phyloP scores from a whole-genome alignment of 2,888 invertebrate genomes.

The Drosophila paracracens region DNA sequence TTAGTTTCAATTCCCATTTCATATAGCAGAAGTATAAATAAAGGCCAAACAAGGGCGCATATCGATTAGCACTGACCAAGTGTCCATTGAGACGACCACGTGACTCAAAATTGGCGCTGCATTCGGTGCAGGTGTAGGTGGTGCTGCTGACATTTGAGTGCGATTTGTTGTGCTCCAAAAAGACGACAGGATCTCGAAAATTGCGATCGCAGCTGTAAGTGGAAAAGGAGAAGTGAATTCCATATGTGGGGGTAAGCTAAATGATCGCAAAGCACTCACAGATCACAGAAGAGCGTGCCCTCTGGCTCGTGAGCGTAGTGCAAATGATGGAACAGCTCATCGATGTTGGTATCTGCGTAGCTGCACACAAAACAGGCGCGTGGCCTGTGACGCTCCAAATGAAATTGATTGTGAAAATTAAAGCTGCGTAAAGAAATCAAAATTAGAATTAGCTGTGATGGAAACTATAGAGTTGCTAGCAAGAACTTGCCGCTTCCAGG shows the following conservation, averaged over 20 bases:
- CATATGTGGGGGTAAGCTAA: too few relatives aligned
- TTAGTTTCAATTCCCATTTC: not conserved
- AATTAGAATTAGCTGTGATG: not conserved
- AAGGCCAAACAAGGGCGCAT: not conserved
- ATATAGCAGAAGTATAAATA: too few relatives aligned
- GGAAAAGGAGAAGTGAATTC: not conserved
- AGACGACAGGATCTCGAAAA: constrained; percentile 62
- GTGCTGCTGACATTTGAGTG: constrained; percentile 60
- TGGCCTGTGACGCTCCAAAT: constrained; percentile 80
- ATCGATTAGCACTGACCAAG: constrained; percentile 59
- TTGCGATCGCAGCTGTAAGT: constrained; percentile 80
- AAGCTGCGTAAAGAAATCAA: constrained; percentile 61
- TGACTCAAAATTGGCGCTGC: constrained; percentile 56
- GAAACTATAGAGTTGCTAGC: fast-evolving
- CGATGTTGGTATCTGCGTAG: constrained; percentile 71
- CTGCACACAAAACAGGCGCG: constrained; percentile 82
- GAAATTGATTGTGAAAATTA: constrained; percentile 84
- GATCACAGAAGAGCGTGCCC: constrained; percentile 61
- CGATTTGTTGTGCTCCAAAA: constrained; percentile 67
- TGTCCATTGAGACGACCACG: constrained; percentile 72
- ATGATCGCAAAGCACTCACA: constrained; percentile 64
- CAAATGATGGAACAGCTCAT: constrained; percentile 82
- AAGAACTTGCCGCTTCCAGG: constrained; percentile 79
- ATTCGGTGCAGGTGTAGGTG: constrained; percentile 57
- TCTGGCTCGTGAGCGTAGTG: constrained; percentile 80